phyloP scores from a whole-genome alignment of 2,888 invertebrate species.

The Eudemis profundana region DNA sequence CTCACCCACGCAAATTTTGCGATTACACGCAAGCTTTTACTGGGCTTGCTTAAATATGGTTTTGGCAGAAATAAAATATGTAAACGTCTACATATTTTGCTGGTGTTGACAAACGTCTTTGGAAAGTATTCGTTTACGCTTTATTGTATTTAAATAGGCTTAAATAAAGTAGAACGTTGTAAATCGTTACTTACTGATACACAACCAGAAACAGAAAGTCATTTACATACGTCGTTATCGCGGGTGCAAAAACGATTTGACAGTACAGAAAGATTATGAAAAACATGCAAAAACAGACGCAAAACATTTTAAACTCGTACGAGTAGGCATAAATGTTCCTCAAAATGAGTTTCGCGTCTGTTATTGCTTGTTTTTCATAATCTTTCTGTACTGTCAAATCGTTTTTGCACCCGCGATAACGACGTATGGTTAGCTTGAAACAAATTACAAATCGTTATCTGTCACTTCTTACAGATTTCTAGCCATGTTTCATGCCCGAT shows the following conservation, averaged over 20 bases:
- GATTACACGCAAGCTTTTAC: background rate
- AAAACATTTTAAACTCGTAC: too few species aligned
- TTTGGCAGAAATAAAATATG: constrained; percentile 4
- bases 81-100: background rate
- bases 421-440: too few species aligned
- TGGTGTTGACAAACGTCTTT: background rate
- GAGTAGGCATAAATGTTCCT: too few species aligned
- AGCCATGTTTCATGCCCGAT: constrained; percentile 1
- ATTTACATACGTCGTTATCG: background rate
- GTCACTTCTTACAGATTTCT: background rate
- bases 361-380: too few species aligned
- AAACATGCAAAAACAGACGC: too few species aligned
- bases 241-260: background rate
- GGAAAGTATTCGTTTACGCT: background rate
- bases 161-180: background rate
- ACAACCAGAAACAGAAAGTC: background rate
- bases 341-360: too few species aligned
- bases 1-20: background rate
- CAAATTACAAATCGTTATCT: too few species aligned
- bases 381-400: too few species aligned
- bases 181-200: background rate
- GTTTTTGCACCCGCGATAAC: too few species aligned
- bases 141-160: constrained; percentile 6
- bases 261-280: too few species aligned
- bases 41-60: background rate